A percentile compares a stretch with the other conserved stretches of the same genome.
These are phyloP conservation scores for Embiotoca jacksoni DNA, from an alignment of 2,113 vertebrate species.

Conservation along the genomic window DNA sequence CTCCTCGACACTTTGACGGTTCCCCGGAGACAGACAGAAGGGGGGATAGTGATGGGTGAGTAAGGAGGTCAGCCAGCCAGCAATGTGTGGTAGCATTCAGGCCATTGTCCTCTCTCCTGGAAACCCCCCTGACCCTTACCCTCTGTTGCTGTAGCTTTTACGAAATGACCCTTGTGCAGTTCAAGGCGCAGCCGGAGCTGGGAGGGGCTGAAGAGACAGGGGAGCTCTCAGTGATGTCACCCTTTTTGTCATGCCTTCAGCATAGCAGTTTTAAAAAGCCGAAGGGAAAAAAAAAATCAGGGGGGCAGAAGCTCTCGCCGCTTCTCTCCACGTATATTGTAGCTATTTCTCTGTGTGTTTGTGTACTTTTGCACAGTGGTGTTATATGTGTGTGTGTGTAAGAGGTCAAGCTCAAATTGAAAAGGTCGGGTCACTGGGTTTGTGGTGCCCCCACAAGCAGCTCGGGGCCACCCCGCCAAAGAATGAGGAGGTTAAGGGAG, in stretches of 20 bases:
- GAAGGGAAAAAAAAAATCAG: neutral
- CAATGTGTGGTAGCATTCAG: slow-evolving; percentile 56
- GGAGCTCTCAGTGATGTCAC: slow-evolving; percentile 32
- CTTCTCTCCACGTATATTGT: neutral
- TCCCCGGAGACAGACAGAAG: slow-evolving; percentile 60
- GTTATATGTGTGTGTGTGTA: slow-evolving; percentile 4
- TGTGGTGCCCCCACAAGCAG: slow-evolving; percentile 37
- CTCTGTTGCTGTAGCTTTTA: slow-evolving; percentile 40
- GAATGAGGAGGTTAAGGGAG: slow-evolving; percentile 53
- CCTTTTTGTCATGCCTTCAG: slow-evolving; percentile 15
- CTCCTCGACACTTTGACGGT: slow-evolving; percentile 55
- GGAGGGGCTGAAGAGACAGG: slow-evolving; percentile 12
- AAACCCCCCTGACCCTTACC: slow-evolving; percentile 46
- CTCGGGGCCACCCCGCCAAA: slow-evolving; percentile 42
- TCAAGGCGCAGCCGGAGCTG: slow-evolving; percentile 49
- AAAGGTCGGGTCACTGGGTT: slow-evolving; percentile 51
- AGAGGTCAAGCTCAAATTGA: slow-evolving; percentile 43
- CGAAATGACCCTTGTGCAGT: slow-evolving; percentile 38
- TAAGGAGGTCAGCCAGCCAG: slow-evolving; percentile 48
- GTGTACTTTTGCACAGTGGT: neutral
- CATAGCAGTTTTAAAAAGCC: neutral
- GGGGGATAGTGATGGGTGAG: slow-evolving; percentile 37
- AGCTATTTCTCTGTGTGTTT: neutral
- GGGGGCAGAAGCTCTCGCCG: neutral
- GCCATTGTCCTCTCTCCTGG: slow-evolving; percentile 56